Evolutionary conservation across 1,140 invertebrate genomes (phyloP).

Genomic region (Trachymyrmex cornetzi): DNA sequence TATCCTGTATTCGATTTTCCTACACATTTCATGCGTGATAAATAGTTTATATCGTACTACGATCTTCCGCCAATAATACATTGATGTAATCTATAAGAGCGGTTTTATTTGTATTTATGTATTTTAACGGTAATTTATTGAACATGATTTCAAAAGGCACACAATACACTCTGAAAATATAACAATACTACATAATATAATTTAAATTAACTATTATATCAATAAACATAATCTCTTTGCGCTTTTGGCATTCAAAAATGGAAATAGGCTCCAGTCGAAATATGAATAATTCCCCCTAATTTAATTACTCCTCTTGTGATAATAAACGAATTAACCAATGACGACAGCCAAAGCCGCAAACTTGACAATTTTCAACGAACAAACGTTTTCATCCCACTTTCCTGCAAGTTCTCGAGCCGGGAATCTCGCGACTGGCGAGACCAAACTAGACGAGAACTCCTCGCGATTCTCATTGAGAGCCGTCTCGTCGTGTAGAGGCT

Average conservation of each 20-base stretch:
- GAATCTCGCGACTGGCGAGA: slow-evolving; percentile 11
- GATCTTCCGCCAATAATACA: background rate
- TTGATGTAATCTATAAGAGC: background rate
- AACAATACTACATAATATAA: too few relatives aligned
- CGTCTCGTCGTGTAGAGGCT: slow-evolving; percentile 20
- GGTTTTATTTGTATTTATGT: background rate
- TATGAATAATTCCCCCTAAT: slow-evolving; percentile 17
- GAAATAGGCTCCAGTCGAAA: slow-evolving; percentile 9
- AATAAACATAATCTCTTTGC: background rate
- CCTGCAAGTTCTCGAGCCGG: slow-evolving; percentile 24
- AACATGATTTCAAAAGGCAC: background rate
- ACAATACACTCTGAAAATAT: background rate
- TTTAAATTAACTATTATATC: slow-evolving; percentile 23
- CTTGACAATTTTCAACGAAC: slow-evolving; percentile 38
- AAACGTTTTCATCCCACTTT: slow-evolving; percentile 32
- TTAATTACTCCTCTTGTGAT: background rate
- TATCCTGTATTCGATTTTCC: slow-evolving; percentile 39
- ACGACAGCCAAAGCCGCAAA: slow-evolving; percentile 10
- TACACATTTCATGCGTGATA: slow-evolving; percentile 35
- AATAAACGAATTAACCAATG: slow-evolving; percentile 5
- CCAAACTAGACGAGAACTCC: background rate
- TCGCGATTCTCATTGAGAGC: slow-evolving; percentile 35
- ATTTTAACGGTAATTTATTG: background rate
- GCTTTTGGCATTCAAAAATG: background rate
- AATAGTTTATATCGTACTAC: slow-evolving; percentile 37